Base-by-base conservation (phyloP, 2,888 invertebrate genomes). In the Laothoe populi region DNA sequence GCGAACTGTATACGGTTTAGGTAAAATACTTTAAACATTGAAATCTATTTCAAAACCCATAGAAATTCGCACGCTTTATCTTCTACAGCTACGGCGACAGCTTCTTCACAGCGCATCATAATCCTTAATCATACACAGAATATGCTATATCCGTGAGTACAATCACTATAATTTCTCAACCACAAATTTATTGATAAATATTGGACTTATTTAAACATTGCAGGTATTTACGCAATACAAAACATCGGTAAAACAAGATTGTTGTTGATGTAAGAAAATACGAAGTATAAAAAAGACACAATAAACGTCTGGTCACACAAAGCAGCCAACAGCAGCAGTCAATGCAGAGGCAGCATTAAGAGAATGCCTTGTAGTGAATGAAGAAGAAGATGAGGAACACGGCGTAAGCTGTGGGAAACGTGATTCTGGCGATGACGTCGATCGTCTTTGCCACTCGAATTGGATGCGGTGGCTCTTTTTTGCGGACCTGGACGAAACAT, bases 351-450 rank as follows among this genome's bases (percentile, higher is more conserved):
- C 84, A 83, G 86, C 86, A 93, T 93, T 95, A 95, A 92, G 95
- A 95, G 86, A 96, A 96, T 92, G 96, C 97, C 92, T 97, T 97
- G 94, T 98, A 98, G 94, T 97, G 97, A 83, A 97, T 97, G 94
- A 98, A 98, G 95, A 98, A 98, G 94, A 98, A 98, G 88, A 97
- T 96, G 82, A 98, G 95, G 94, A 98, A 98, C 87, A 98, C 96
- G 85, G 97, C 96, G 92, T 97, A 98, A 83, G 98, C 97, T 78
- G 97, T 96, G 77, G 98, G 98, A 94, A 98, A 98, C 77, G 97
- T 97, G 88, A 98, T 97, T 89, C 98, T 95, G 66, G 98, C 97
- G 85, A 98, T 97, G 77, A 98, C 98, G 93, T 98, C 98, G 88
- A 98, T 98, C 66, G 98, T 98, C 94, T 98, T 98, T 76, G 98